Conservation (phyloP, 1,140 invertebrate genomes). For the Hirudo medicinalis region DNA sequence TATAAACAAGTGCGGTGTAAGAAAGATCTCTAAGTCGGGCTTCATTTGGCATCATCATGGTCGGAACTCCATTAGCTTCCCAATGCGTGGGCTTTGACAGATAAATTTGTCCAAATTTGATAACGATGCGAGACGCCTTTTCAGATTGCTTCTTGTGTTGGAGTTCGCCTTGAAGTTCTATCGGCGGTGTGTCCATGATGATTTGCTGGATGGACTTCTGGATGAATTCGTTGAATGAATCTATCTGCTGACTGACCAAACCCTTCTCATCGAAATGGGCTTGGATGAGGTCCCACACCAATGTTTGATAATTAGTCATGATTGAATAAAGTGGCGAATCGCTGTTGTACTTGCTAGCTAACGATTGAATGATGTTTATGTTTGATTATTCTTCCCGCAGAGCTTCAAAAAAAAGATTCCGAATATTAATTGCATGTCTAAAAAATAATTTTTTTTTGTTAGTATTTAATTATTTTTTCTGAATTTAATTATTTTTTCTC, state of each 20-base stretch:
- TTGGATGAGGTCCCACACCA: conserved; percentile 86
- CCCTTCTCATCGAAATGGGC: conserved; percentile 99
- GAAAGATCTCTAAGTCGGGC: conserved; percentile 54
- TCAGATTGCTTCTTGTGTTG: conserved; percentile 83
- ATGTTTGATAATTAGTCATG: conserved; percentile 33
- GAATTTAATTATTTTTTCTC: too few relatives aligned
- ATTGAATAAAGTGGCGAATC: conserved; percentile 43
- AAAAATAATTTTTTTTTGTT: too few relatives aligned
- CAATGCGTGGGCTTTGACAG: conserved; percentile 96
- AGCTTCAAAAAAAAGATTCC: too few relatives aligned
- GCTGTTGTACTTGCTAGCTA: too few relatives aligned
- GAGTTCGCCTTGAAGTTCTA: conserved; percentile 93
- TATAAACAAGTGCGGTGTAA: conserved; percentile 81
- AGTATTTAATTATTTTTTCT: too few relatives aligned
- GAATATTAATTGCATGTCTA: too few relatives aligned
- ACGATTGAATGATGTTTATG: too few relatives aligned
- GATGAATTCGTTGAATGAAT: conserved; percentile 99
- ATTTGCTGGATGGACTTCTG: conserved; percentile 98
- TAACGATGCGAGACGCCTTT: conserved; percentile 47
- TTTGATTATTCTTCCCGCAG: too few relatives aligned
- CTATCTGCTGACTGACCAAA: conserved; percentile 90
- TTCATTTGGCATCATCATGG: conserved; percentile 98
- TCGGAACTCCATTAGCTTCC: conserved; percentile 96
- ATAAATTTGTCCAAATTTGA: conserved; percentile 99
- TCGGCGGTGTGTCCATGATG: conserved; percentile 92